Evolutionary conservation across 2,888 invertebrate species (phyloP).

Genomic region (Drosophila acutilabella): DNA sequence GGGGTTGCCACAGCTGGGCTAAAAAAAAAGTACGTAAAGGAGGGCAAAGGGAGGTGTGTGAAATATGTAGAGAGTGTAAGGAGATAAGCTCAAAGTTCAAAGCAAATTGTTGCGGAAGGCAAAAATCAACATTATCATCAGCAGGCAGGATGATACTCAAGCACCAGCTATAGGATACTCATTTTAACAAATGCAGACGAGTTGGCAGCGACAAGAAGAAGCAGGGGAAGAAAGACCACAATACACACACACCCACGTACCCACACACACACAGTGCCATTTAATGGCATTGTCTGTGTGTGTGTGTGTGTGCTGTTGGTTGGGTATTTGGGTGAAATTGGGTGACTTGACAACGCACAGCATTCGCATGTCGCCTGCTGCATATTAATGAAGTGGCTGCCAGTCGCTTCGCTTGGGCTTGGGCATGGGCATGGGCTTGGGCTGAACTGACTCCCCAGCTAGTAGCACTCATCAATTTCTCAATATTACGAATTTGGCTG

Average conservation of each 20-base stretch:
- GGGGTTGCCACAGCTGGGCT: not conserved
- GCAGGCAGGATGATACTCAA: conserved; percentile 53
- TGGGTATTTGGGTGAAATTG: conserved; percentile 20
- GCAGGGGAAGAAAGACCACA: conserved; percentile 11
- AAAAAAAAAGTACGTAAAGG: not conserved
- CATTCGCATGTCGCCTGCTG: conserved; percentile 70
- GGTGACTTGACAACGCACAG: conserved; percentile 57
- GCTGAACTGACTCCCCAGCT: conserved; percentile 5
- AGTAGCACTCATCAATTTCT: conserved; percentile 71
- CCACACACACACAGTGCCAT: conserved; percentile 14
- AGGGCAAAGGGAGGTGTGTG: too few relatives aligned
- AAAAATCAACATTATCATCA: conserved; percentile 80
- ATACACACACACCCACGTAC: not conserved
- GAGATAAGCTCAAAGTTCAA: conserved; percentile 62
- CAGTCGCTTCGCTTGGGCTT: conserved; percentile 18
- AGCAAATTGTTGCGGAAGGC: conserved; percentile 81
- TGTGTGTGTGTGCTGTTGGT: conserved; percentile 7
- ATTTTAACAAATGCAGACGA: conserved; percentile 62
- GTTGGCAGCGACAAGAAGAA: conserved; percentile 28
- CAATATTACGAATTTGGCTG: conserved; percentile 66
- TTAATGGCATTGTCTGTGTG: conserved; percentile 38
- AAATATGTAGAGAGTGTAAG: not conserved
- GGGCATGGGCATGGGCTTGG: not conserved
- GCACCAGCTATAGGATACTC: conserved; percentile 64
- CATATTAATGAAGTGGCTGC: conserved; percentile 76